These are phyloP conservation scores for Campoplex capitator DNA, from an alignment of 2,888 invertebrate species.

Conservation along the genomic window DNA sequence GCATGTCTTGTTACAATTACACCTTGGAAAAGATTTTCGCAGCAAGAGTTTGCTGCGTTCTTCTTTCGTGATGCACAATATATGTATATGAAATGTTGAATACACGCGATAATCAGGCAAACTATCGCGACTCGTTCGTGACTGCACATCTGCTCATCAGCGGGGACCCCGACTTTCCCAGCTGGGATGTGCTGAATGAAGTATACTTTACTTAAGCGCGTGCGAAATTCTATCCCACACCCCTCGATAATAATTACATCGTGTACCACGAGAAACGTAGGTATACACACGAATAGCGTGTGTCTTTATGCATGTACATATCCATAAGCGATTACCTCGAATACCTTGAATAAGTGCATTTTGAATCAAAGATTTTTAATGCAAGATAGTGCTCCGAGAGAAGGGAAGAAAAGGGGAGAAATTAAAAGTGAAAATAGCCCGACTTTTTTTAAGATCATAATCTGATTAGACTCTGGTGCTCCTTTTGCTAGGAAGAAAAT, in stretches of 20 bases:
- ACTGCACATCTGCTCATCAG: slow-evolving; percentile 50
- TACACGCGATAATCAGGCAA: slow-evolving; percentile 17
- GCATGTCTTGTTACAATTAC: slow-evolving; percentile 20
- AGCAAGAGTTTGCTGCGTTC: slow-evolving; percentile 26
- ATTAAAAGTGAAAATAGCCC: slow-evolving; percentile 18
- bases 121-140: slow-evolving; percentile 44
- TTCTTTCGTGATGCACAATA: slow-evolving; percentile 10
- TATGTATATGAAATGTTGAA: background rate
- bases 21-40: slow-evolving; percentile 10
- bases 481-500: background rate
- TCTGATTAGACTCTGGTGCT: slow-evolving; percentile 4
- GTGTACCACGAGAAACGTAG: slow-evolving; percentile 23
- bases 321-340: slow-evolving; percentile 11
- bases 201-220: slow-evolving; percentile 27
- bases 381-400: background rate
- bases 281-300: background rate
- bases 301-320: background rate
- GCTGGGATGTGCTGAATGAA: slow-evolving; percentile 40
- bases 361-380: background rate
- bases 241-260: slow-evolving; percentile 31
- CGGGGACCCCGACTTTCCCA: slow-evolving; percentile 28
- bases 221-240: slow-evolving; percentile 30
- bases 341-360: slow-evolving; percentile 30
- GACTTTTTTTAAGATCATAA: background rate
- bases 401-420: background rate